Conservation (phyloP, 92 coral and sea anemone genomes). For the Nematostella vectensis region DNA sequence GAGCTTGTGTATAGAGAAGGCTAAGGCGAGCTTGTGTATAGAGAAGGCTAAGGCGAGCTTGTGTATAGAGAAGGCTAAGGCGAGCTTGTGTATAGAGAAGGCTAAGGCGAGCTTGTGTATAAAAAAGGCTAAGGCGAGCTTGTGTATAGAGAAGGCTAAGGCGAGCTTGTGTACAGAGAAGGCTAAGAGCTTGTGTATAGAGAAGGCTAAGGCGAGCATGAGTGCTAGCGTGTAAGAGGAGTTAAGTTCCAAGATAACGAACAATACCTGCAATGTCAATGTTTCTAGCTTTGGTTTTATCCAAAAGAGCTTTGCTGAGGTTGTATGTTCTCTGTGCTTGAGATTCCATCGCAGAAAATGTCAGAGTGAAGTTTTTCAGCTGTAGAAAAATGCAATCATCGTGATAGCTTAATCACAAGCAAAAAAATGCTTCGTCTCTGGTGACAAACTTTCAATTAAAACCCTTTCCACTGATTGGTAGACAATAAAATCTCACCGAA, state of each 20-base stretch:
- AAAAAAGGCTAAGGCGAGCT: no score
- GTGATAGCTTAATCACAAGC: not conserved
- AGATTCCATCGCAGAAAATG: conserved; percentile 38
- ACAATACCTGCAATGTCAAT: conserved; percentile 64
- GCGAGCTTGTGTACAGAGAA: no score
- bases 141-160: no score
- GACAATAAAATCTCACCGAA: no score
- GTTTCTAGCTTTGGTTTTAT: conserved; percentile 47
- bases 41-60: no score
- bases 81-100: no score
- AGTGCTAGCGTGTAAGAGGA: not conserved
- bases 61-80: no score
- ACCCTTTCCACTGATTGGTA: not conserved
- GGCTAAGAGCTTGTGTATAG: not conserved
- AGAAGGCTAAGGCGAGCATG: not conserved
- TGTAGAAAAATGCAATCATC: conserved; percentile 25
- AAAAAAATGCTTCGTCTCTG: not conserved
- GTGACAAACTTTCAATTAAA: not conserved
- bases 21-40: no score
- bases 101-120: no score
- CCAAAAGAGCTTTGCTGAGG: conserved; percentile 37
- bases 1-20: no score
- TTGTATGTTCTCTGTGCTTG: conserved; percentile 34
- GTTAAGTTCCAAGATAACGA: no score
- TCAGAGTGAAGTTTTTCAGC: conserved; percentile 44